Conservation (phyloP, 2,797 vertebrate genomes). For the Microhierax caerulescens region DNA sequence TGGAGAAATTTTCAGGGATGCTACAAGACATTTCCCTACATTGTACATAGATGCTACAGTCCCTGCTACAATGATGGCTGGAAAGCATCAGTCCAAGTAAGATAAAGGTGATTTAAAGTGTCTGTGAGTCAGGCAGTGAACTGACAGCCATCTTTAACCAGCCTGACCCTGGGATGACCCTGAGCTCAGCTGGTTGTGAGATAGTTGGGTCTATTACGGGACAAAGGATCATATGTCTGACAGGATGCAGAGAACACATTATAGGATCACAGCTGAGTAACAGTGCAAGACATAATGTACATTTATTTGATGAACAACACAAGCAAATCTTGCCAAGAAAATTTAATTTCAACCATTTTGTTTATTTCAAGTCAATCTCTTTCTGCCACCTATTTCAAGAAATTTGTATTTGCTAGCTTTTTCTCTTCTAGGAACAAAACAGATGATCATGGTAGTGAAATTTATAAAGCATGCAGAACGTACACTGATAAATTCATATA, state of each 20-base stretch:
- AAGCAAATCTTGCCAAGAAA: constrained; percentile 63
- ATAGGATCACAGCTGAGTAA: constrained; percentile 69
- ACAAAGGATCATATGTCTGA: constrained; percentile 74
- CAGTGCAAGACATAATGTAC: constrained; percentile 57
- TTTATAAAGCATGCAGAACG: constrained; percentile 46
- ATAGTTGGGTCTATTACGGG: constrained; percentile 70
- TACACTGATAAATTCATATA: constrained; percentile 36
- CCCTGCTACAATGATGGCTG: constrained; percentile 60
- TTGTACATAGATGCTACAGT: not conserved
- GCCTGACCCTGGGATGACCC: constrained; percentile 80
- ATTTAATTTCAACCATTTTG: constrained; percentile 64
- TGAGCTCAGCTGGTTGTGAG: constrained; percentile 76
- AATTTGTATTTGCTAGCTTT: constrained; percentile 43
- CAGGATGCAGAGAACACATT: constrained; percentile 69
- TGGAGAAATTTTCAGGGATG: constrained; percentile 26
- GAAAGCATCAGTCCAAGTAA: constrained; percentile 71
- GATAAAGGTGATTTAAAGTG: constrained; percentile 76
- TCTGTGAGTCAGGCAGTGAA: constrained; percentile 68
- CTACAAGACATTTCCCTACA: constrained; percentile 9
- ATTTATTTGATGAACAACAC: constrained; percentile 56
- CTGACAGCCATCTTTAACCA: constrained; percentile 82
- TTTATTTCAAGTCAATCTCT: constrained; percentile 53
- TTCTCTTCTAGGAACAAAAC: constrained; percentile 34
- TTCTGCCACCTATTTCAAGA: constrained; percentile 19
- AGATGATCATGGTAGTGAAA: not conserved